Evolutionary conservation across 2,797 vertebrate species (phyloP).

Genomic region (Ispidina lecontei): DNA sequence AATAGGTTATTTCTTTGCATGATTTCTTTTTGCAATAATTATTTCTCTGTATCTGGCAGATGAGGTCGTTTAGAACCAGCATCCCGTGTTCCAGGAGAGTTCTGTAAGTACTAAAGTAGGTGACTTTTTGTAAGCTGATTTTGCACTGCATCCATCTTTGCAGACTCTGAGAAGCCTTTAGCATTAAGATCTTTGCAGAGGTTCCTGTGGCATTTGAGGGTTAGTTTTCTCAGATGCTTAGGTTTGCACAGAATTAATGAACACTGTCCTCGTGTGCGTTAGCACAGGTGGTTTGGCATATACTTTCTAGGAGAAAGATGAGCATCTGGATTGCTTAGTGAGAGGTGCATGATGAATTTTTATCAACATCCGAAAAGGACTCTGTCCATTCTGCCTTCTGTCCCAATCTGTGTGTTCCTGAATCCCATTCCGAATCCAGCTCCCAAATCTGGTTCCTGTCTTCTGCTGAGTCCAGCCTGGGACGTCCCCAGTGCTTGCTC

Average conservation of each 20-base stretch:
- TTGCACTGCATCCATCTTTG: neutral
- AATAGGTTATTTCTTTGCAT: neutral
- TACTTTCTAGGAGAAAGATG: neutral
- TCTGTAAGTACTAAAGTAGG: neutral
- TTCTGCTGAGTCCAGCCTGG: neutral
- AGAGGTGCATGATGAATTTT: neutral
- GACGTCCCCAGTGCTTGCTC: neutral
- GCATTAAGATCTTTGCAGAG: neutral
- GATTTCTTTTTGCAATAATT: too few species aligned
- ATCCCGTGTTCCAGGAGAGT: neutral
- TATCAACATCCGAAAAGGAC: neutral
- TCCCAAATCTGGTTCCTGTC: too few species aligned
- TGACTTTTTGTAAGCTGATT: neutral
- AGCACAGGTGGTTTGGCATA: neutral
- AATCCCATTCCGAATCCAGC: too few species aligned
- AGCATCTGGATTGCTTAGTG: neutral
- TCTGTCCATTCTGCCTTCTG: too few species aligned
- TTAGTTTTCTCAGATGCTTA: neutral
- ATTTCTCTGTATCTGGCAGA: neutral
- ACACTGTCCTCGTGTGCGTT: neutral
- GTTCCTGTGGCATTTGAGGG: neutral
- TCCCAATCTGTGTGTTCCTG: too few species aligned
- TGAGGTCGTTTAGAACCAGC: neutral
- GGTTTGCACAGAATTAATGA: neutral
- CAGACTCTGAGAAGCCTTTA: neutral